Base-by-base conservation (phyloP, 2,797 vertebrate genomes). In the Podarcis lilfordi region DNA sequence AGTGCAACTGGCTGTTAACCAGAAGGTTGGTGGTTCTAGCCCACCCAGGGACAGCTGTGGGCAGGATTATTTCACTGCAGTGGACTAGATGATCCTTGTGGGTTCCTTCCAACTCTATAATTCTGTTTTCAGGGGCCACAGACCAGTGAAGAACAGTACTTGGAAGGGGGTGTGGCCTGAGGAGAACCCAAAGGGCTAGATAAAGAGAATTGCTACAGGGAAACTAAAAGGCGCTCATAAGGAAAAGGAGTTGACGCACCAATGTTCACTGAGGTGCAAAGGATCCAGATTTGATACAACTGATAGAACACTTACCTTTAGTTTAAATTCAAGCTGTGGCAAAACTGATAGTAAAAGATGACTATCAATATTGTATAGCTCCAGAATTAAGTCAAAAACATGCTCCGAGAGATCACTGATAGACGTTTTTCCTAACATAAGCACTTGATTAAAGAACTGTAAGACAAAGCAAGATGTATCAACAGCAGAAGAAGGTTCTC, bases 381-480 rank as follows among this genome's bases (percentile, higher is more conserved):
- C 99, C 97, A 99, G 91, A 96, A 99, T 99, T 91, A 99, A 97
- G 96, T 99, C 99, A 84, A 99, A 99, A 11, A 99, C 98, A 0
- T 99, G 99, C 84, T 99, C 99, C 0, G 99, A 99, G 90, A 99
- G 96, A 95, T 99, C 99, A 64, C 99, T 99, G 95, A 99, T 99
- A 0, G 99, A 99, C 0, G 99, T 99, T 97, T 99, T 99, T 69
- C 99, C 99, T 96, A 99, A 97, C 99, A 99, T 99, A 93, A 99
- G 97, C 91, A 99, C 99, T 97, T 99, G 99, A 97, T 99, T 99
- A 96, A 99, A 99, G 96, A 99, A 99, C 99, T 99, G 95, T 55
- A 84, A 95, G 90, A 88, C 68, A 91, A 93, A 55, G 89, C n/a
- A 94, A 91, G 55, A 81, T 55, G 27, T 21, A 82, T 88, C 32